These are phyloP conservation scores for Nasonia longicornis DNA, from an alignment of 1,140 invertebrate species.

Conservation along the genomic window DNA sequence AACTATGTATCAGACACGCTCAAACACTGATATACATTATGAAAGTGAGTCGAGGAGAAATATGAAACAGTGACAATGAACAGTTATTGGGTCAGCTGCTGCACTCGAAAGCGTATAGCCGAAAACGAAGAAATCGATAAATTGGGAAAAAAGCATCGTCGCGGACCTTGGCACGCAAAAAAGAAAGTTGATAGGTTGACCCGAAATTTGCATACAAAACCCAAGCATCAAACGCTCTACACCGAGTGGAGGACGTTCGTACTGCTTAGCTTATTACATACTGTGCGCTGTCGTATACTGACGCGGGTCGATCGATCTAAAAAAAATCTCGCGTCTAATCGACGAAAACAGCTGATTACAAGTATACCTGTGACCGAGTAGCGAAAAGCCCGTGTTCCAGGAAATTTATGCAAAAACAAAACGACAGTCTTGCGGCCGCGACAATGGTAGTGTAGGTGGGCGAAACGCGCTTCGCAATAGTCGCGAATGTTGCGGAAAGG, in stretches of 20 bases:
- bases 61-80: no score
- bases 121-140: not conserved
- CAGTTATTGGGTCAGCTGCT: not conserved
- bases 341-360: not conserved
- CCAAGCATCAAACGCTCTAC: not conserved
- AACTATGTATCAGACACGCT: not conserved
- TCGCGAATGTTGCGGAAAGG: not conserved
- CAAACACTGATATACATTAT: not conserved
- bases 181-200: not conserved
- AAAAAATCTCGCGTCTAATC: not conserved
- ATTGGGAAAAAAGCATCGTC: not conserved
- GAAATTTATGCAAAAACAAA: not conserved
- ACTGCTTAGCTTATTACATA: not conserved
- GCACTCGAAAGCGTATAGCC: not conserved
- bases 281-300: no score
- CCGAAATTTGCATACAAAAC: not conserved
- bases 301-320: not conserved
- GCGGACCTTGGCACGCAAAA: not conserved
- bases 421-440: not conserved
- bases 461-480: no score
- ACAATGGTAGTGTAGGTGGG: no score
- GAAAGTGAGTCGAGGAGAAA: not conserved
- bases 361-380: no score
- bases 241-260: not conserved
- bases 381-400: not conserved